Percentiles rank a stretch among this genome's conserved stretches.
These are phyloP conservation scores for Caenorhabditis imperialis DNA, from an alignment of 2,888 invertebrate species.

Conservation along the genomic window DNA sequence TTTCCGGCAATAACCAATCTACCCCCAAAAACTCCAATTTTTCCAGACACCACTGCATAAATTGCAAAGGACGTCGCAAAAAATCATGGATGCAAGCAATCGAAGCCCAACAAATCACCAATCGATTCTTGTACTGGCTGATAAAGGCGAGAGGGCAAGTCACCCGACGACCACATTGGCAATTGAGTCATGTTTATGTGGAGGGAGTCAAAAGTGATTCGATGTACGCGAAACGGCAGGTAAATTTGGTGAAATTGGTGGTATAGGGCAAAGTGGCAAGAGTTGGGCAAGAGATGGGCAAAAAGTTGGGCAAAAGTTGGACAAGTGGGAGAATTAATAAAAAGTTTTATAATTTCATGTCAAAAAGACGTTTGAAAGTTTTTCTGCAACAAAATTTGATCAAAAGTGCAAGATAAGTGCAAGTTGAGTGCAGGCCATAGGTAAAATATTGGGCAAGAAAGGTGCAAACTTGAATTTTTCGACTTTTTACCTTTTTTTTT, in stretches of 20 bases:
- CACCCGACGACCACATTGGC: constrained; percentile 8
- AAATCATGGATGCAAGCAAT: constrained; percentile 39
- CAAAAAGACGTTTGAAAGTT: too few relatives aligned
- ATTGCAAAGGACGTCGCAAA: constrained; percentile 24
- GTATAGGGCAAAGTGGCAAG: too few relatives aligned
- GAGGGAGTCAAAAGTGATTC: constrained; percentile 13
- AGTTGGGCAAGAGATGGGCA: background rate
- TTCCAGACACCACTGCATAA: constrained; percentile 31
- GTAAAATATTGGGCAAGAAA: too few relatives aligned
- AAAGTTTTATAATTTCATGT: too few relatives aligned
- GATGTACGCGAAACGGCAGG: constrained; percentile 26
- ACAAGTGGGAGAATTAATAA: background rate
- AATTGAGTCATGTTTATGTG: constrained; percentile 19
- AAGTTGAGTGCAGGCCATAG: too few relatives aligned
- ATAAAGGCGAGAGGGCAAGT: constrained; percentile 9
- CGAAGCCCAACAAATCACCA: constrained; percentile 35
- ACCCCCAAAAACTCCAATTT: too few relatives aligned
- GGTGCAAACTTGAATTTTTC: too few relatives aligned
- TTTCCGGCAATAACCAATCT: too few relatives aligned
- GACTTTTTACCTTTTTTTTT: too few relatives aligned
- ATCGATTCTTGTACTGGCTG: constrained; percentile 35
- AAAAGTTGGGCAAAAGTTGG: too few relatives aligned
- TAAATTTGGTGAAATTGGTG: background rate
- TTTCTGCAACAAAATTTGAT: too few relatives aligned
- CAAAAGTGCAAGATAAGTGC: too few relatives aligned